phyloP scores from a whole-genome alignment of 2,888 invertebrate species.

The Scelioninae gen. 1 region DNA sequence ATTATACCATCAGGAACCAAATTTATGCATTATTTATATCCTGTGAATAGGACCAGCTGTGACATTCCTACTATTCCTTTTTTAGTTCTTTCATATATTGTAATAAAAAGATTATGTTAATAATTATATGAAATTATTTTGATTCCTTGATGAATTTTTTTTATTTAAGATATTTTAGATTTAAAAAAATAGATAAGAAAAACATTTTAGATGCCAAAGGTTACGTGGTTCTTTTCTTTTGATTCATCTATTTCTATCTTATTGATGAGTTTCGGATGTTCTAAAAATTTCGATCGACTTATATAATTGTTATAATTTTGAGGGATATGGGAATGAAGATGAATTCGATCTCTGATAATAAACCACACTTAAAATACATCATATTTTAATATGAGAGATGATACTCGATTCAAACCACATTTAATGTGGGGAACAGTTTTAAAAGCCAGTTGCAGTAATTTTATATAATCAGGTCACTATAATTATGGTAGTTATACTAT shows the following conservation, averaged over 20 bases:
- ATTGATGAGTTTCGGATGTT: no score
- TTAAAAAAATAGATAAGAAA: not conserved
- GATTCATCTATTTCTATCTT: no score
- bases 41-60: no score
- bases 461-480: slow-evolving; percentile 46
- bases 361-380: slow-evolving; percentile 37
- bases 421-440: slow-evolving; percentile 25
- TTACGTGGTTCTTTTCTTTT: no score
- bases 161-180: not conserved
- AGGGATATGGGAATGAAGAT: not conserved
- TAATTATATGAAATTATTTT: no score
- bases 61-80: no score
- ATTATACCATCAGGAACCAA: slow-evolving; percentile 28
- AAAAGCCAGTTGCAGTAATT: slow-evolving; percentile 38
- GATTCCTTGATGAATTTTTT: no score
- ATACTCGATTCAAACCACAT: slow-evolving; percentile 47
- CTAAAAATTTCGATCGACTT: no score
- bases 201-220: not conserved
- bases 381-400: slow-evolving; percentile 39
- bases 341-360: not conserved
- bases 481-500: not conserved
- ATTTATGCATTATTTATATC: no score
- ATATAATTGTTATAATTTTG: no score
- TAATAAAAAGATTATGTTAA: slow-evolving; percentile 35
- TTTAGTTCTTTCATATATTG: slow-evolving; percentile 35